Evolutionary conservation across 2,888 invertebrate species (phyloP), one percentile per base, ranked within the genome.

Genomic region (Reticulitermes lucifugus): DNA sequence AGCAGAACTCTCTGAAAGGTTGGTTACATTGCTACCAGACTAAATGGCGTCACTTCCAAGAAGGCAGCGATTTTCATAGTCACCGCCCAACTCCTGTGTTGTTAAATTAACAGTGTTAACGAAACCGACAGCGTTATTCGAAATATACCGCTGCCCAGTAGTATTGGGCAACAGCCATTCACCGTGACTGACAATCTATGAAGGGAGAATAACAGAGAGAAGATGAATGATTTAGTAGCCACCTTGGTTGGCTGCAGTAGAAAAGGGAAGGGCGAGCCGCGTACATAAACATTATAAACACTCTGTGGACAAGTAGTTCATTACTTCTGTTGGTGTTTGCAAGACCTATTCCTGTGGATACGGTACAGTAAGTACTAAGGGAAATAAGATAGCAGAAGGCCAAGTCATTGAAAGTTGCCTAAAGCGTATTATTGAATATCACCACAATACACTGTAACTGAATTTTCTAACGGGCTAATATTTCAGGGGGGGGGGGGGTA

Each of bases 271-370:
- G 65, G 65, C 65, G 65, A n/a, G 25, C n/a, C 25, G n/a, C 55
- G 25, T 65, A 65, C 65, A 65, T 65, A 65, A 65, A 65, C 65
- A 65, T 65, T 65, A 65, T 65, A n/a, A 65, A 65, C 65, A 65
- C 65, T 65, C 65, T 25, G 65, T 65, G 65, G 25, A 65, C 65
- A 65, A 65, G 25, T 65, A 65, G 65, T 65, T 65, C 65, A 65
- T 65, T 65, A n/a, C 14, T 65, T 65, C 65, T 65, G n/a, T 9
- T 65, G 65, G 65, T 65, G 25, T 12, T 14, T 65, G 65, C n/a
- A 65, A 65, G n/a, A 65, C 65, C 25, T 65, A 2, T 65, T 65
- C 25, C 25, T n/a, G 65, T 65, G 25, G 65, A 1, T n/a, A 65
- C 65, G 25, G n/a, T 14, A 65, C n/a, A 14, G 65, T 65, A 65